A percentile compares a stretch with the other conserved stretches of the same genome.
Conservation (phyloP, 1,140 invertebrate genomes). For the Heliothis subflexa region DNA sequence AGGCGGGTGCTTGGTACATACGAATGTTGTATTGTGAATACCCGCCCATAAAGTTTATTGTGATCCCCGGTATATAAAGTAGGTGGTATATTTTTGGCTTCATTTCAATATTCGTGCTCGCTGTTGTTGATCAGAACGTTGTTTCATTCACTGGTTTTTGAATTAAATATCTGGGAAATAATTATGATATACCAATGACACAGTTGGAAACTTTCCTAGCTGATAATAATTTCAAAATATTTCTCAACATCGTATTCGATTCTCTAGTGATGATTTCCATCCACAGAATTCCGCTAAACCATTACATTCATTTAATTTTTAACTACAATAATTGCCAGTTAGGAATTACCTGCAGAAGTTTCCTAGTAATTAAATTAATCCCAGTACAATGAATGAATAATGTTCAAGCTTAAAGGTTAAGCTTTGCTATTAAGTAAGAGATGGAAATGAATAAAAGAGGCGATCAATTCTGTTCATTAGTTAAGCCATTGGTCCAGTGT, state of each 20-base stretch:
- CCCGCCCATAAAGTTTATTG: constrained; percentile 29
- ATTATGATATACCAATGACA: too few species aligned
- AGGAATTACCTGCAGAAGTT: constrained; percentile 30
- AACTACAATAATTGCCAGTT: neutral
- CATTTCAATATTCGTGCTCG: constrained; percentile 22
- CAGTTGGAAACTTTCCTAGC: too few species aligned
- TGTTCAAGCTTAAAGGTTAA: constrained; percentile 27
- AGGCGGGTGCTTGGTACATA: constrained; percentile 25
- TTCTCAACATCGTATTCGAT: too few species aligned
- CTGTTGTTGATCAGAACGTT: neutral
- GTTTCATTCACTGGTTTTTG: neutral
- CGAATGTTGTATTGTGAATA: constrained; percentile 38
- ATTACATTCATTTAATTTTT: too few species aligned
- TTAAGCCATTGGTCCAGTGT: constrained; percentile 4
- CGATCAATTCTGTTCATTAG: constrained; percentile 44
- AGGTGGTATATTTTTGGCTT: constrained; percentile 29
- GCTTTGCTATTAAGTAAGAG: constrained; percentile 29
- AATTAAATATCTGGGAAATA: too few species aligned
- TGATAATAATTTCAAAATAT: too few species aligned
- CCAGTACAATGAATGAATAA: constrained; percentile 38
- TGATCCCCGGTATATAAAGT: constrained; percentile 26
- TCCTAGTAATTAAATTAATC: constrained; percentile 29
- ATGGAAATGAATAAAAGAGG: constrained; percentile 43
- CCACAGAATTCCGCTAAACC: too few species aligned
- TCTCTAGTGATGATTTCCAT: too few species aligned